phyloP scores from a whole-genome alignment of 2,888 invertebrate genomes.

The Gymnoscelis rufifasciata region DNA sequence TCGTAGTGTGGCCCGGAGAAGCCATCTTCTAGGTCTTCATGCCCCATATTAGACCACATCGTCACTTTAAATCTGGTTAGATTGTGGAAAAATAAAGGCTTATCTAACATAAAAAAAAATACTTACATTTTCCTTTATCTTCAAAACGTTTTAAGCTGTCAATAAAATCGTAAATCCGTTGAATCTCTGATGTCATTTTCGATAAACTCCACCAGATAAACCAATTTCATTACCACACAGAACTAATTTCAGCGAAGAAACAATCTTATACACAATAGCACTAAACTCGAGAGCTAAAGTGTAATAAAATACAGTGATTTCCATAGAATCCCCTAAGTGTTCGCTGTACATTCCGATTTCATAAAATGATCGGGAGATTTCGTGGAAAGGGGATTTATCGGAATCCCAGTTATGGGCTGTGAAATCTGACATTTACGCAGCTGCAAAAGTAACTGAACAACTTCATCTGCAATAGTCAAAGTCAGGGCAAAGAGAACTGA shows the following conservation, averaged over 20 bases:
- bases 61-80: too few relatives aligned
- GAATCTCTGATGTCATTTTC: background rate
- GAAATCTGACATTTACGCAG: slow-evolving; percentile 12
- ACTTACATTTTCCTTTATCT: too few relatives aligned
- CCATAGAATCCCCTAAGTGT: slow-evolving; percentile 13
- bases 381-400: slow-evolving; percentile 19
- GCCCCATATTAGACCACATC: too few relatives aligned
- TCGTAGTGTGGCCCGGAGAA: too few relatives aligned
- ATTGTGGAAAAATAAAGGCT: too few relatives aligned
- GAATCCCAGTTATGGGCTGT: slow-evolving; percentile 16
- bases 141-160: too few relatives aligned
- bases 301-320: slow-evolving; percentile 14
- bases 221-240: background rate
- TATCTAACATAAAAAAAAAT: too few relatives aligned
- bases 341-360: slow-evolving; percentile 17
- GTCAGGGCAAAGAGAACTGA: too few relatives aligned
- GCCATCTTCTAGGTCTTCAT: too few relatives aligned
- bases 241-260: background rate
- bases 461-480: background rate
- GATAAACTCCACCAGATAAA: background rate
- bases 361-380: slow-evolving; percentile 22
- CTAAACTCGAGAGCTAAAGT: slow-evolving; percentile 5
- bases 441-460: slow-evolving; percentile 4
- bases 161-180: too few relatives aligned
- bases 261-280: background rate